These are phyloP conservation scores for Cyrtonyx montezumae DNA, from an alignment of 2,113 vertebrate species.

Conservation along the genomic window DNA sequence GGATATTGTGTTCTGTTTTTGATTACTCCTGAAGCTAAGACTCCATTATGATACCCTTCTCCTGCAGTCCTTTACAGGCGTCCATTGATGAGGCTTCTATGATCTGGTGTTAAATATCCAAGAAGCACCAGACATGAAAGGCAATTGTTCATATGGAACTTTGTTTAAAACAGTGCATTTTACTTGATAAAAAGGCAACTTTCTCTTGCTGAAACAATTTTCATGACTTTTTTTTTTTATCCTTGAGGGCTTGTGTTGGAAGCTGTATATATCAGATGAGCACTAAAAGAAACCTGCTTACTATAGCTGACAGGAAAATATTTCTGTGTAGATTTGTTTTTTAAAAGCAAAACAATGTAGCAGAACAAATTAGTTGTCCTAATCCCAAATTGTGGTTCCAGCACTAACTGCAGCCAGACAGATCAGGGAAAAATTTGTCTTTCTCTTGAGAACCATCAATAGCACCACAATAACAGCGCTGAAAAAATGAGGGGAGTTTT, in stretches of 20 bases:
- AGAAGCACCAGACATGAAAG: not conserved
- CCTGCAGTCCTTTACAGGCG: not conserved
- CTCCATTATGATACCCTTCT: not conserved
- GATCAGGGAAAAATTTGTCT: not conserved
- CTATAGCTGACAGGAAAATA: not conserved
- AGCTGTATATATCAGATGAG: not conserved
- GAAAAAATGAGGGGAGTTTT: not conserved
- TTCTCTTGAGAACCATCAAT: not conserved
- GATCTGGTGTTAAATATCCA: not conserved
- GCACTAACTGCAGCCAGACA: not conserved
- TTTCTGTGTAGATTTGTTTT: not conserved
- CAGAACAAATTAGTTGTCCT: not conserved
- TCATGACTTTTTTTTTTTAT: not conserved
- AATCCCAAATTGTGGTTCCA: not conserved
- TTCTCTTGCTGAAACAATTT: not conserved
- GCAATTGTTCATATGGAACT: not conserved
- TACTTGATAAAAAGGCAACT: not conserved
- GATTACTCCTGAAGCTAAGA: not conserved
- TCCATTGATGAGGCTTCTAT: not conserved
- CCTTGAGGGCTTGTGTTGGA: not conserved
- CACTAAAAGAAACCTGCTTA: not conserved
- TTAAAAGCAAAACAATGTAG: not conserved
- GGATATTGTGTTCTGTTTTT: not conserved
- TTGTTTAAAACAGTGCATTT: not conserved
- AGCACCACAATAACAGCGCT: not conserved